Evolutionary conservation across 2,797 vertebrate species (phyloP), one percentile per base, ranked within the genome.

Genomic region (Spinibarbus caldwelli): DNA sequence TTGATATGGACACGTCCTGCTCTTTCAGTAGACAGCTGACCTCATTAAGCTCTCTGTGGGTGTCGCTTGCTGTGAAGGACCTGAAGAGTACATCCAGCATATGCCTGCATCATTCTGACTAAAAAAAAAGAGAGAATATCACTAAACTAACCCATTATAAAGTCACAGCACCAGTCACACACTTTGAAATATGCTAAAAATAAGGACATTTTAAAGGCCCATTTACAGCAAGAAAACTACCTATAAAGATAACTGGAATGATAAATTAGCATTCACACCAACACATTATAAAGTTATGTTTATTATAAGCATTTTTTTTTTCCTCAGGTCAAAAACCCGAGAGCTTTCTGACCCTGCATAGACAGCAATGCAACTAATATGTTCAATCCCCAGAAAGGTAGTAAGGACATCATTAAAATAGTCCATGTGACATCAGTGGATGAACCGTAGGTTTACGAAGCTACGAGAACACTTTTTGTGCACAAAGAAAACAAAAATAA

Each of bases 31-130:
- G 26, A 81, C 31, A 80, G 64, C 23, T 0, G 4, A 80, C 34
- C 64, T 85, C 64, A 57, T 54, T 68, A 78, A 78, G 47, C n/a
- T 68, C 47, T 78, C 26, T 43, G 62, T 70, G 64, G 45, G 45
- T 38, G 31, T 49, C 45, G 36, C 31, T n/a, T 57, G 23, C 34
- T 31, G 21, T 45, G 3, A 12, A 72, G 29, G 12, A 80, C 21
- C 11, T 68, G 23, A 36, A 52, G 26, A 38, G 10, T 59, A 38
- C 43, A 49, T 54, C 10, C 2, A 1, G 26, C 6, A 2, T 47
- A 12, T 47, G 41, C 29, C 41, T 47, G 26, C 45, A 68, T 67
- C 45, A 17, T 36, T 68, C 57, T 31, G n/a, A 78, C 38, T 7
- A 80, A 36, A 80, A 47, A 62, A 47, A 19, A 47, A 19, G 8